These are phyloP conservation scores for Melieria omissa DNA, from an alignment of 2,888 invertebrate species.

Conservation along the genomic window DNA sequence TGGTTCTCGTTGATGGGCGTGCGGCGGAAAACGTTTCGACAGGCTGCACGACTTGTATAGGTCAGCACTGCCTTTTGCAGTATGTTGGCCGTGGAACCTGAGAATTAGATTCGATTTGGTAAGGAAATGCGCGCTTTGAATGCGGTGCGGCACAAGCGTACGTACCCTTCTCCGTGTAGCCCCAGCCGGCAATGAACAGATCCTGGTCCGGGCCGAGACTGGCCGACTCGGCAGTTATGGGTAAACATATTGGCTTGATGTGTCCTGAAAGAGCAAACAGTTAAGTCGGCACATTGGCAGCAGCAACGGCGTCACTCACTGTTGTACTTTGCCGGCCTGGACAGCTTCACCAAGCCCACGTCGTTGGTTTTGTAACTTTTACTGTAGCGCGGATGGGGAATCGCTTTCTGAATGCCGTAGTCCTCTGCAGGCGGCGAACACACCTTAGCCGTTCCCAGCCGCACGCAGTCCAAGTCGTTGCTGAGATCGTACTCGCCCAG, in stretches of 20 bases:
- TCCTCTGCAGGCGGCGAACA: slow-evolving; percentile 67
- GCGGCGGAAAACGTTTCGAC: slow-evolving; percentile 44
- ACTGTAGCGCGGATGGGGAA: slow-evolving; percentile 70
- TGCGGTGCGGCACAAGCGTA: not conserved
- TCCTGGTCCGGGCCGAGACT: slow-evolving; percentile 38
- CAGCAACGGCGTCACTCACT: slow-evolving; percentile 39
- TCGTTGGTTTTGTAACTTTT: slow-evolving; percentile 67
- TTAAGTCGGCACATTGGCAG: not conserved
- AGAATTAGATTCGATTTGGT: not conserved
- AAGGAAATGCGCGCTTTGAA: not conserved
- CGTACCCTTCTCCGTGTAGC: slow-evolving; percentile 51
- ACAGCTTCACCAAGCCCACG: slow-evolving; percentile 70
- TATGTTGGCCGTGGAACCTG: slow-evolving; percentile 49
- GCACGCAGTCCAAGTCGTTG: slow-evolving; percentile 57
- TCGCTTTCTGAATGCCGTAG: slow-evolving; percentile 56
- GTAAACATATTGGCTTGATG: slow-evolving; percentile 59
- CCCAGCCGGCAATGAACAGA: slow-evolving; percentile 60
- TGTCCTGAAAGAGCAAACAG: slow-evolving; percentile 42
- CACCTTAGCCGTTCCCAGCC: slow-evolving; percentile 40
- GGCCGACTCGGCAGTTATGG: slow-evolving; percentile 47
- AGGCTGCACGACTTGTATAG: slow-evolving; percentile 43
- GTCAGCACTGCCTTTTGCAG: slow-evolving; percentile 54
- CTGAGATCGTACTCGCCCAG: slow-evolving; percentile 65
- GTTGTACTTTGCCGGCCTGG: slow-evolving; percentile 51
- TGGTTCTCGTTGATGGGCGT: slow-evolving; percentile 34